Conservation (phyloP, 2,113 vertebrate genomes). For the Lichenostomus cassidix region DNA sequence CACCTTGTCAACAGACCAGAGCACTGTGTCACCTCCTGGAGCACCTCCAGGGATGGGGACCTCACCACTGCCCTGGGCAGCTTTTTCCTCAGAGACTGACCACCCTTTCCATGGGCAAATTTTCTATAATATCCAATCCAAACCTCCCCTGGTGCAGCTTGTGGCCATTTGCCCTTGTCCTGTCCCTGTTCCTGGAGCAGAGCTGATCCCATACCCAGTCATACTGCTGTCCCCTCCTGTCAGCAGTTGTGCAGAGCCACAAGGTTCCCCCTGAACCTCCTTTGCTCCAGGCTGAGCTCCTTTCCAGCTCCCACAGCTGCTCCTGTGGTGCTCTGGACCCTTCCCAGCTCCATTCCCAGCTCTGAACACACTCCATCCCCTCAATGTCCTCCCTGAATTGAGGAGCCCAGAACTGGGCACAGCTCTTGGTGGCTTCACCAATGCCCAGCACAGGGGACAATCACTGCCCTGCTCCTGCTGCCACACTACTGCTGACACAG, state of each 20-base stretch:
- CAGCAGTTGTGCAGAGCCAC: neutral
- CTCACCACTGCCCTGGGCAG: neutral
- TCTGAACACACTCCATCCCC: fast-evolving
- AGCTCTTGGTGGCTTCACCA: neutral
- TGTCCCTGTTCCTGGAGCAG: neutral
- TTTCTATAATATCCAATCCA: neutral
- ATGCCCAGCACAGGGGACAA: neutral
- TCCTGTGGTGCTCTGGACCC: neutral
- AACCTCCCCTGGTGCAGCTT: too few species aligned
- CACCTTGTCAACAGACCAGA: neutral
- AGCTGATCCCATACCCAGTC: fast-evolving
- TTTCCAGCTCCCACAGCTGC: neutral
- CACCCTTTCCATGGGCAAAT: neutral
- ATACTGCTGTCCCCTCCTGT: neutral
- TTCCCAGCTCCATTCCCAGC: fast-evolving
- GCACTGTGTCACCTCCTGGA: neutral
- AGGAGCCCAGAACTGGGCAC: neutral
- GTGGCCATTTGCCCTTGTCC: fast-evolving
- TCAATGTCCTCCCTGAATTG: fast-evolving
- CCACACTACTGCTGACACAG: neutral
- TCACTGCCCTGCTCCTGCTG: neutral
- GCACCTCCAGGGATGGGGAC: neutral
- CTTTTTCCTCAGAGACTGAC: neutral
- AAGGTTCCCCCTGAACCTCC: neutral
- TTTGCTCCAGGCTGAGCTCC: neutral